phyloP scores from a whole-genome alignment of 2,888 invertebrate species.

The Polylopha cassiicola region DNA sequence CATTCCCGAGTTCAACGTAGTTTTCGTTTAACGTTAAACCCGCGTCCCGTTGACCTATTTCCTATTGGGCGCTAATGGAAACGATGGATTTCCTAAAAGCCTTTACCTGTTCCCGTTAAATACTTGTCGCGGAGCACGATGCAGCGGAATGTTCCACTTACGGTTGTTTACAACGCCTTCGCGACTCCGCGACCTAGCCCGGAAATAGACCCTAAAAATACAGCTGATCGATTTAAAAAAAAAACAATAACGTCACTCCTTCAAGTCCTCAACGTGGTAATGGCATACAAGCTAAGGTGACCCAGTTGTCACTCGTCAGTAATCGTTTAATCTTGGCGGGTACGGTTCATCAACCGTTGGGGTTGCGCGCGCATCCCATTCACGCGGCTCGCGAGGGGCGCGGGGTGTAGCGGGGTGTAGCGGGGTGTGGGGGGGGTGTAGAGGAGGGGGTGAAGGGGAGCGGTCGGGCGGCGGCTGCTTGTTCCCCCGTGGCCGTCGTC shows the following conservation, averaged over 20 bases:
- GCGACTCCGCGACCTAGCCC: no score
- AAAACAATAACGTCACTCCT: background rate
- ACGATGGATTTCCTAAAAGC: no score
- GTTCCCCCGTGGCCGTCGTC: slow-evolving; percentile 45
- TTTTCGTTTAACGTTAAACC: no score
- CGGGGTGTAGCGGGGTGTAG: slow-evolving; percentile 23
- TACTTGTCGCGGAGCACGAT: no score
- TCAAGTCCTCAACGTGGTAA: background rate
- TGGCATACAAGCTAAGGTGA: slow-evolving; percentile 36
- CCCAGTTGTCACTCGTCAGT: slow-evolving; percentile 29
- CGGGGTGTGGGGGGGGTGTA: slow-evolving; percentile 24
- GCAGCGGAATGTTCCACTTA: no score
- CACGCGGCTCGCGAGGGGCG: slow-evolving; percentile 31
- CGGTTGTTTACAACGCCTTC: no score
- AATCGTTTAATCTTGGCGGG: slow-evolving; percentile 24
- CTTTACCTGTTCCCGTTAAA: no score
- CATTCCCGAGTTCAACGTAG: no score
- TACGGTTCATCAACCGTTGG: slow-evolving; percentile 27
- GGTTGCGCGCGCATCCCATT: slow-evolving; percentile 68
- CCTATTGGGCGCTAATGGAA: no score
- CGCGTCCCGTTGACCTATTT: no score
- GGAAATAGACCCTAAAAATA: no score
- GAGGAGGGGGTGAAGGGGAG: slow-evolving; percentile 23
- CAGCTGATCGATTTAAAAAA: no score
- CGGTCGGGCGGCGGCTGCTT: slow-evolving; percentile 31